Base-by-base conservation (phyloP, 2,888 invertebrate species). In the Erpobdella octoculata region DNA sequence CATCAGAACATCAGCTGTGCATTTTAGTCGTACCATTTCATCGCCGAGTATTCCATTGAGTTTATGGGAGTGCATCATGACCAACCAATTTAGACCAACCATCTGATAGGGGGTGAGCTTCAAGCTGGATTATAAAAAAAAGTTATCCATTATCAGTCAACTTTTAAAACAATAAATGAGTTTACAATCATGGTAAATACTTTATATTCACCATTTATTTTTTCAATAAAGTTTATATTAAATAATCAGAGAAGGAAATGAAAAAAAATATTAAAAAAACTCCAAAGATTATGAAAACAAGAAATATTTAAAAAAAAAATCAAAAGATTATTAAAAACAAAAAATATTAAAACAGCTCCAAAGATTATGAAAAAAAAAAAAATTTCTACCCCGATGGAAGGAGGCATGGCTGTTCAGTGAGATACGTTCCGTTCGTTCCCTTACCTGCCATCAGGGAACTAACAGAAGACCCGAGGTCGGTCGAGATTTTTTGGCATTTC, bases 31-130 rank as follows among this genome's bases (percentile, higher is more conserved):
- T 21, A 83, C 84, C 96, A 97, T 97, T 86, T 97, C 96, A 82
- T 97, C 96, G 0, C 95, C 96, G 75, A 97, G 85, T 78, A 97
- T 95, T 0, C 93, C 93, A 79, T 95, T 95, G 58, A 96, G 89
- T 18, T 89, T 89, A 79, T 93, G 91, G 74, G 89, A 88, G 82
- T 93, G 90, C 83, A 96, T 88, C 0, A 95, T 89, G 0, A 89
- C 89, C 28, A 96, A 84, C 95, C 95, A 96, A 83, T 95, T 95
- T 0, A 96, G 85, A 0, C 95, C 84, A 18, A 83, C 79, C 77
- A 84, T 77, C 76, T 84, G 83, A 83, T 94, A 94, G 33, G 89
- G 89, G 0, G 92, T 90, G 77, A 95, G 85, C 77, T 87, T 89
- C 77, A 90, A 85, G 58, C 90, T 91, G 83, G 36, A 81, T 53